Conservation (phyloP, 2,888 invertebrate species). For the Drosophila leonis region DNA sequence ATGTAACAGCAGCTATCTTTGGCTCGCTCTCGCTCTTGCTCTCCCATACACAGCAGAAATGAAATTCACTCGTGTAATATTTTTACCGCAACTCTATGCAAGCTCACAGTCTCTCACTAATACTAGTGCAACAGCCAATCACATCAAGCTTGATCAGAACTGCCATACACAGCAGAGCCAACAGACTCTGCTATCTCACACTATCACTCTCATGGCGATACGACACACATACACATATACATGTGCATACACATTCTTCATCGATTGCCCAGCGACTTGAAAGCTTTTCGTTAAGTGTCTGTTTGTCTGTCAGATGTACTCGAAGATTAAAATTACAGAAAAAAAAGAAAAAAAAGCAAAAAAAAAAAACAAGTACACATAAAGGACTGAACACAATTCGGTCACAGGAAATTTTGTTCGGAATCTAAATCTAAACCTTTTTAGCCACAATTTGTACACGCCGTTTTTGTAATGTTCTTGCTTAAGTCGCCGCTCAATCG, state of each 20-base stretch:
- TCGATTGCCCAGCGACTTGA: not conserved
- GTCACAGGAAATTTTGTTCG: conserved; percentile 13
- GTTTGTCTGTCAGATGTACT: not conserved
- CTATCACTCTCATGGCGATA: no score
- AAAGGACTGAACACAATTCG: conserved; percentile 22
- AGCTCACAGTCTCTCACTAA: not conserved
- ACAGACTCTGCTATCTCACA: not conserved
- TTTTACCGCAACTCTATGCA: no score
- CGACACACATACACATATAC: not conserved
- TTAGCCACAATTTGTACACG: conserved; percentile 4
- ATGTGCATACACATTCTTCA: not conserved
- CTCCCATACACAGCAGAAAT: not conserved
- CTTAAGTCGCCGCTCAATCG: conserved; percentile 9
- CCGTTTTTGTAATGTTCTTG: conserved; percentile 31
- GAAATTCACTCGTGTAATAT: no score
- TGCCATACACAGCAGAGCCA: not conserved
- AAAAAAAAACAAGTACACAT: not conserved
- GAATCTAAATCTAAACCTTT: conserved; percentile 32
- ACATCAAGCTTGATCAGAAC: not conserved
- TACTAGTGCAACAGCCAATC: not conserved
- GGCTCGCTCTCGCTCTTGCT: not conserved
- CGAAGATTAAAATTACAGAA: not conserved
- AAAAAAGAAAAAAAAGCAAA: not conserved
- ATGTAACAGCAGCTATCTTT: not conserved
- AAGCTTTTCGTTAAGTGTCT: conserved; percentile 17